These are phyloP conservation scores for Passerina amoena DNA, from an alignment of 2,113 vertebrate species.

Conservation along the genomic window DNA sequence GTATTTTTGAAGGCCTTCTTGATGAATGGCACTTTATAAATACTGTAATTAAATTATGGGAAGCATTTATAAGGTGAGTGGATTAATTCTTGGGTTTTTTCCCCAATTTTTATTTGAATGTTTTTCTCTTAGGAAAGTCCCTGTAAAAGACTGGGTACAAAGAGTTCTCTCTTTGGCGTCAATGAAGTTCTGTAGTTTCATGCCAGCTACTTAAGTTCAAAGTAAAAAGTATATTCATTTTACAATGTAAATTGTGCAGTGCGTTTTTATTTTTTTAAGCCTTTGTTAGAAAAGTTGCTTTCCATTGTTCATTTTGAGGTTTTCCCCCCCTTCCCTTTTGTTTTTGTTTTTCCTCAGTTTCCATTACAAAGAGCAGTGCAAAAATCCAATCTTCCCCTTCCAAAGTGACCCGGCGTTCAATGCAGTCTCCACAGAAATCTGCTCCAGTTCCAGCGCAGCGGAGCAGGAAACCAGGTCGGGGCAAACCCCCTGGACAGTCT, in stretches of 20 bases:
- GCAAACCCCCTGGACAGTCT: constrained; percentile 78
- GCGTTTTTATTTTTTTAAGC: constrained; percentile 29
- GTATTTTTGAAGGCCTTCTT: constrained; percentile 14
- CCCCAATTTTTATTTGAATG: background rate
- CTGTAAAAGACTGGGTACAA: background rate
- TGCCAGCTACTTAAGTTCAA: constrained; percentile 15
- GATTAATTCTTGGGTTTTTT: background rate
- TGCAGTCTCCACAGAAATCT: constrained; percentile 86
- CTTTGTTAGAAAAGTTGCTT: constrained; percentile 64
- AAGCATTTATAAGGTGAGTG: constrained; percentile 49
- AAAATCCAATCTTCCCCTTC: constrained; percentile 79
- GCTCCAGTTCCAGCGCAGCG: constrained; percentile 76
- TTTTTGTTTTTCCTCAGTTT: constrained; percentile 77
- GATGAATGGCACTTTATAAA: background rate
- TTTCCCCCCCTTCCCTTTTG: constrained; percentile 54
- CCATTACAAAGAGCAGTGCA: constrained; percentile 79
- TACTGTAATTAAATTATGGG: background rate
- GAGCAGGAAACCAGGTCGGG: constrained; percentile 81
- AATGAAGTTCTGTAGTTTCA: background rate
- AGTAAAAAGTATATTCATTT: constrained; percentile 23
- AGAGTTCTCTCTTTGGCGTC: background rate
- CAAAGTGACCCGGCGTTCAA: constrained; percentile 82
- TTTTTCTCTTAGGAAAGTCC: background rate
- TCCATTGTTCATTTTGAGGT: constrained; percentile 65
- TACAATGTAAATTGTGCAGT: constrained; percentile 35